phyloP scores from a whole-genome alignment of 2,888 invertebrate genomes.

The Norana najaformis region DNA sequence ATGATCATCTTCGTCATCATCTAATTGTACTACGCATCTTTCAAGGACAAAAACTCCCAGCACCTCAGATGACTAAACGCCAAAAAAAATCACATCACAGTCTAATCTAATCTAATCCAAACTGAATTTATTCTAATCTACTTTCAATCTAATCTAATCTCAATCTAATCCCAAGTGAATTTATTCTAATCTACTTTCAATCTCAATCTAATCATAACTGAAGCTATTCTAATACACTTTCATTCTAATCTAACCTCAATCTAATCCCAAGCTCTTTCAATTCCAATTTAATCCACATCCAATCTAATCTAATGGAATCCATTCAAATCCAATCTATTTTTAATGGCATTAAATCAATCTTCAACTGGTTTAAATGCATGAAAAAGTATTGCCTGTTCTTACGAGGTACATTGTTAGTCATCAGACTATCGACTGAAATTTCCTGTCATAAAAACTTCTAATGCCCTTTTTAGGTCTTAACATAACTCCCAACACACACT shows the following conservation, averaged over 20 bases:
- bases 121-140: not conserved
- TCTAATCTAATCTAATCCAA: not conserved
- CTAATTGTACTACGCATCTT: conserved; percentile 78
- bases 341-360: too few relatives aligned
- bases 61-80: conserved; percentile 75
- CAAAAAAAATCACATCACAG: not conserved
- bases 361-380: not conserved
- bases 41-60: conserved; percentile 85
- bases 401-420: too few relatives aligned
- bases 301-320: too few relatives aligned
- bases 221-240: not conserved
- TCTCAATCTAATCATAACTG: too few relatives aligned
- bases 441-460: too few relatives aligned
- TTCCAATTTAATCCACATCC: too few relatives aligned
- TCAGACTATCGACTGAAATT: too few relatives aligned
- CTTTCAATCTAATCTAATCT: not conserved
- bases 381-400: not conserved
- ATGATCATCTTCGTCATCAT: conserved; percentile 68
- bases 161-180: too few relatives aligned
- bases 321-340: not conserved
- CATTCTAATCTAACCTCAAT: not conserved
- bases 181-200: not conserved
- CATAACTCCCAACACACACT: too few relatives aligned
- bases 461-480: too few relatives aligned
- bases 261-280: not conserved